Evolutionary conservation across 2,888 invertebrate species (phyloP).

Genomic region (Heliconius sara): DNA sequence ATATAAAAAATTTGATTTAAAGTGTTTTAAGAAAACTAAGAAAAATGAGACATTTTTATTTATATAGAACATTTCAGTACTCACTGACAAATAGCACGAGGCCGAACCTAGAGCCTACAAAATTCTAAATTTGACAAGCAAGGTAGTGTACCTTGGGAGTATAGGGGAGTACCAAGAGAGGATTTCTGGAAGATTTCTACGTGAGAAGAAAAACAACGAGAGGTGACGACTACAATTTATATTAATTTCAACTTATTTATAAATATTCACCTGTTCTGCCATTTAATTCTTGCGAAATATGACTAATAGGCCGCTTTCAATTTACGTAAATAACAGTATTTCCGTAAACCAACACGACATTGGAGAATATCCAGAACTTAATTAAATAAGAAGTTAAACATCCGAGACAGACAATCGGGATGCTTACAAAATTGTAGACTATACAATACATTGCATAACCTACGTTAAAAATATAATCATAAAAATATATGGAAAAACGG

Average conservation of each 20-base stretch:
- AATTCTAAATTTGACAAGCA: too few relatives aligned
- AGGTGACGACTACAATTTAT: too few relatives aligned
- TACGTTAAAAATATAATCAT: background rate
- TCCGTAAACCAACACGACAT: conserved; percentile 27
- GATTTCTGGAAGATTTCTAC: too few relatives aligned
- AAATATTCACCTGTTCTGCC: background rate
- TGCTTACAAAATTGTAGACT: background rate
- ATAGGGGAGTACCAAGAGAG: too few relatives aligned
- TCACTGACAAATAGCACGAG: too few relatives aligned
- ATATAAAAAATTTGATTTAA: background rate
- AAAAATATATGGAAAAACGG: background rate
- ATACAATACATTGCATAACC: background rate
- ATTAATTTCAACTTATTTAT: background rate
- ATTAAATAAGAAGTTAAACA: conserved; percentile 8
- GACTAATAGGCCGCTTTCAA: background rate
- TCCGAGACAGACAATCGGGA: background rate
- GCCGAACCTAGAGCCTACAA: too few relatives aligned
- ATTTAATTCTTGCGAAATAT: background rate
- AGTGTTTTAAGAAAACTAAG: background rate
- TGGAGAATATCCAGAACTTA: conserved; percentile 18
- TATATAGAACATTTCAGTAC: too few relatives aligned
- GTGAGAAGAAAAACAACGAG: background rate
- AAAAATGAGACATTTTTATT: background rate
- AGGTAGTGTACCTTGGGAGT: too few relatives aligned
- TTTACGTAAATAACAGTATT: conserved; percentile 21